Conservation (phyloP, 64 coral and sea anemone genomes). For the Stichodactyla mertensii region DNA sequence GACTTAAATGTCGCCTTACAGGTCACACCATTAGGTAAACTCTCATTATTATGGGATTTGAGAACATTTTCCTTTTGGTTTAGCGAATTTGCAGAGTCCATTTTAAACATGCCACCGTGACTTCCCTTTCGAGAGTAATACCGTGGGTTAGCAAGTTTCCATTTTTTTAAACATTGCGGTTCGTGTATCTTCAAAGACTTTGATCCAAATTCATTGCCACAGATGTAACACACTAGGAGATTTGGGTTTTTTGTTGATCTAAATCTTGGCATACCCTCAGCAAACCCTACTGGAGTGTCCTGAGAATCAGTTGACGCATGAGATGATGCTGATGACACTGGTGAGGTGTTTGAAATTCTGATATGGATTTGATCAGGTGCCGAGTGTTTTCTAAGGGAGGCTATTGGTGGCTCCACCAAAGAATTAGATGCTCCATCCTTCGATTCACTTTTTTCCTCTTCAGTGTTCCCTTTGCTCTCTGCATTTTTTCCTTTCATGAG, state of each 20-base stretch:
- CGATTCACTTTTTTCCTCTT: neutral
- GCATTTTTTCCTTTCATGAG: constrained; percentile 4
- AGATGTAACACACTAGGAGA: constrained; percentile 85
- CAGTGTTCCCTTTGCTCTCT: neutral
- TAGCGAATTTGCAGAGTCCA: constrained; percentile 30
- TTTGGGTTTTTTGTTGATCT: constrained; percentile 63
- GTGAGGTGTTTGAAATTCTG: constrained; percentile 35
- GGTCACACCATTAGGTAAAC: neutral
- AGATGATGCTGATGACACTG: constrained; percentile 45
- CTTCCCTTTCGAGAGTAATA: constrained; percentile 60
- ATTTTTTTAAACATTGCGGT: constrained; percentile 90
- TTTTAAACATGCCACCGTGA: constrained; percentile 51
- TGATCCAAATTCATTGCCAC: constrained; percentile 90
- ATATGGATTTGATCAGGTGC: constrained; percentile 29
- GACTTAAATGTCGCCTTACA: constrained; percentile 1
- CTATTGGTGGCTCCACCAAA: constrained; percentile 36
- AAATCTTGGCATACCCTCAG: constrained; percentile 23
- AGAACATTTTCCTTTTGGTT: neutral
- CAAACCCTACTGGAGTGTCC: neutral
- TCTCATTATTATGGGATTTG: neutral
- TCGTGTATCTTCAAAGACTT: constrained; percentile 93
- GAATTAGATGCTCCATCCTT: neutral
- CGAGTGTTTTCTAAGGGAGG: constrained; percentile 41
- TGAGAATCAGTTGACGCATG: constrained; percentile 47
- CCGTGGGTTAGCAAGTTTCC: constrained; percentile 81